Evolutionary conservation across 2,888 invertebrate genomes (phyloP).

Genomic region (Drosophila nr. perissopoda): DNA sequence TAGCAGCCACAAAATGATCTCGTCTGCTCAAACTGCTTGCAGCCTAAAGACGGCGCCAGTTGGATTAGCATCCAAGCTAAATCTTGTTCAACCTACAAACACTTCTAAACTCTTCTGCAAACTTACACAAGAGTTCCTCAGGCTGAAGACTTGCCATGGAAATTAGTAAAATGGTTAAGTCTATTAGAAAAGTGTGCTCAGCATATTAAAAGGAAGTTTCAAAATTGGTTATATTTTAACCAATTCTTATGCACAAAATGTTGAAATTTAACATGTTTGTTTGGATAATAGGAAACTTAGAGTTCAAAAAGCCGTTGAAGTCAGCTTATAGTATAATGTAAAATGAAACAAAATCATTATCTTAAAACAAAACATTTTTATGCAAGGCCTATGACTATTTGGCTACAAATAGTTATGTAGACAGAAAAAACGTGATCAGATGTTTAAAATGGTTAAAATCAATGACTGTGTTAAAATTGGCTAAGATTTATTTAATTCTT

Average conservation of each 20-base stretch:
- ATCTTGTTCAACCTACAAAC: neutral
- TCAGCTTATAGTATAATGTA: neutral
- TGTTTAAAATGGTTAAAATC: neutral
- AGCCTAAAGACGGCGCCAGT: slow-evolving; percentile 27
- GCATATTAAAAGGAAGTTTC: neutral
- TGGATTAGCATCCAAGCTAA: neutral
- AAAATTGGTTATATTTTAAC: neutral
- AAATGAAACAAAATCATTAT: neutral
- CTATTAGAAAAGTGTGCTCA: neutral
- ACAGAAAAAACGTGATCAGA: neutral
- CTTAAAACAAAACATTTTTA: neutral
- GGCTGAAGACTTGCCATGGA: neutral
- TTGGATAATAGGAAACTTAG: neutral
- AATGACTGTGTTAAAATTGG: neutral
- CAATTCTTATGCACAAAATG: neutral
- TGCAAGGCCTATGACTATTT: no score
- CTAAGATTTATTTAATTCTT: neutral
- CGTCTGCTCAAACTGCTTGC: slow-evolving; percentile 15
- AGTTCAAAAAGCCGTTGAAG: neutral
- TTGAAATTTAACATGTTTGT: neutral
- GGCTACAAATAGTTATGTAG: neutral
- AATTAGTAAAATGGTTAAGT: neutral
- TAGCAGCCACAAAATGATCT: slow-evolving; percentile 28
- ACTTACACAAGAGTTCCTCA: neutral
- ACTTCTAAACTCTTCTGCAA: neutral